These are phyloP conservation scores for Benitochromis conjunctus DNA, from an alignment of 2,113 vertebrate genomes.

Conservation along the genomic window DNA sequence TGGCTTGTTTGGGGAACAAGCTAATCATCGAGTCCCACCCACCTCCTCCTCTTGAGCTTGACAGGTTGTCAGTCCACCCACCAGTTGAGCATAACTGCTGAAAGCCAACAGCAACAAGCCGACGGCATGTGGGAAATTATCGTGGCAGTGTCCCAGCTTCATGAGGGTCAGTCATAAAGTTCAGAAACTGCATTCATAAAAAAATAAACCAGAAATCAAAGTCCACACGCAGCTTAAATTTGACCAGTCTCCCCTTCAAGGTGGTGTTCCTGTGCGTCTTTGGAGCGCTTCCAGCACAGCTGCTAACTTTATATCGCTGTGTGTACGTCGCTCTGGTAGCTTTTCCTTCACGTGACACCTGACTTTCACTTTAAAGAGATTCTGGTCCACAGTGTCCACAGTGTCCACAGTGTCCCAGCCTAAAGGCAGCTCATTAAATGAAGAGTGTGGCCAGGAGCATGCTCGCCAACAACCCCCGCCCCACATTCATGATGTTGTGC, in stretches of 20 bases:
- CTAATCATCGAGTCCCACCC: constrained; percentile 10
- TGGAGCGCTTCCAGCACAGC: not conserved
- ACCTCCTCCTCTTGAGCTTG: not conserved
- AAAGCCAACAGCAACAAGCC: not conserved
- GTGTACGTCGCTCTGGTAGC: not conserved
- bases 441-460: not conserved
- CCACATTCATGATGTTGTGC: not conserved
- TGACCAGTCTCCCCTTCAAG: not conserved
- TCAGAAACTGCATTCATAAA: not conserved
- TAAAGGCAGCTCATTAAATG: not conserved
- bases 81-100: not conserved
- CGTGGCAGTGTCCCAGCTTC: not conserved
- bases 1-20: not conserved
- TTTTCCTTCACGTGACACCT: not conserved
- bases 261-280: not conserved
- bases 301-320: not conserved
- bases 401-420: not conserved
- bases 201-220: not conserved
- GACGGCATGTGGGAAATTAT: not conserved
- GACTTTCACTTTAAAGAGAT: not conserved
- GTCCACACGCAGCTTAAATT: not conserved
- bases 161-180: not conserved
- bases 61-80: not conserved
- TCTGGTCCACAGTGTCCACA: not conserved
- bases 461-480: not conserved